Base-by-base conservation (phyloP, 2,797 vertebrate genomes). In the Poeciliopsis infans region DNA sequence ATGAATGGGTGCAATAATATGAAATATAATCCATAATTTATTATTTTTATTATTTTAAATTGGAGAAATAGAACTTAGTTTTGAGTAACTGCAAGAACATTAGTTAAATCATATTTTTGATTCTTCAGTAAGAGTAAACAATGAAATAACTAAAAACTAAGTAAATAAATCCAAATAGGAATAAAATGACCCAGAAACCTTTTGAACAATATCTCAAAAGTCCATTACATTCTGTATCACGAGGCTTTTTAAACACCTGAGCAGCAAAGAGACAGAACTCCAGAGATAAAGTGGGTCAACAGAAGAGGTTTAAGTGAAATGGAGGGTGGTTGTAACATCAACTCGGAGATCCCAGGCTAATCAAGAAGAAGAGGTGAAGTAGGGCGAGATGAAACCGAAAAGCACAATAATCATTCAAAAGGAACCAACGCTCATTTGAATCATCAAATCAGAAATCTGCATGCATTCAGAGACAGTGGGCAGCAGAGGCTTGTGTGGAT, bases 381-480 rank as follows among this genome's bases (percentile, higher is more conserved):
- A 74, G 70, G 80, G 55, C 49, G 83, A 85, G 77, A 82, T 90
- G 68, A 87, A 79, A 78, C 7, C 82, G 75, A 86, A 80, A 55
- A 72, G 68, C 76, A 85, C 61, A 79, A 82, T 82, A 87, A 90
- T 87, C 76, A 86, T 51, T 88, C 61, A 81, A 82, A 90, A 79
- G 78, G 53, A 83, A 80, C 84, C 86, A 61, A 77, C 20, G n/a
- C 80, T 77, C 74, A 85, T 79, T 88, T 85, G 73, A 91, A 88
- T 86, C 23, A 84, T 74, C 75, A 85, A 79, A 81, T 85, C 77
- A 84, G 78, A 83, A 86, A 88, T 83, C 74, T 77, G 85, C 92
- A 92, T 91, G 92, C 90, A 90, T 83, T 89, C 82, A 88, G 78
- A 85, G 72, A 84, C n/a, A 82, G 81, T 64, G 86, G 83, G 85